Percentiles rank a stretch among this genome's conserved stretches.
These are phyloP conservation scores for Alligator sinensis DNA, from an alignment of 2,113 vertebrate species.

Conservation along the genomic window DNA sequence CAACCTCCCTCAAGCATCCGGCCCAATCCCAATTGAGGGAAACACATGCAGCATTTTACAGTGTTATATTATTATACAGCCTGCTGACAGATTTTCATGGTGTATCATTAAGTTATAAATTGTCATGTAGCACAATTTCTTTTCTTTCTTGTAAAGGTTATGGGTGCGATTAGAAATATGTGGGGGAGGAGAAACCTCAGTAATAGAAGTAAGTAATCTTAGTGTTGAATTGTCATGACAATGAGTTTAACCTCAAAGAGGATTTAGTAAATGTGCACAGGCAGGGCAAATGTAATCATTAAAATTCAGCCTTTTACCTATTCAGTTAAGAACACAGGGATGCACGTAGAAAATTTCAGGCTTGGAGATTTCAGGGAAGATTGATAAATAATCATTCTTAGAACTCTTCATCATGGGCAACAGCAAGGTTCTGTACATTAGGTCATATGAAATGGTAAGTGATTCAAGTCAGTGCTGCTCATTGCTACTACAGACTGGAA, in stretches of 20 bases:
- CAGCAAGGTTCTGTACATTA: not conserved
- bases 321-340: constrained; percentile 4
- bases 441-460: not conserved
- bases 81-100: constrained; percentile 14
- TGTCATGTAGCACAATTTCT: not conserved
- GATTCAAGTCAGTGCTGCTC: not conserved
- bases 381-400: constrained; percentile 4
- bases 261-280: not conserved
- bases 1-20: too few species aligned
- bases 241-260: not conserved
- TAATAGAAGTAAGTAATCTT: constrained; percentile 32
- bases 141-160: constrained; percentile 17
- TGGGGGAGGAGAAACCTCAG: constrained; percentile 24
- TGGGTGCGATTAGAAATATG: not conserved
- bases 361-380: not conserved
- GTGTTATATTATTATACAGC: not conserved
- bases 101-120: not conserved
- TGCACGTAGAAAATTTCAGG: not conserved
- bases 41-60: not conserved
- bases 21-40: too few species aligned
- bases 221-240: not conserved
- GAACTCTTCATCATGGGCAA: not conserved
- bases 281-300: not conserved
- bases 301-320: not conserved
- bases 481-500: not conserved